These are phyloP conservation scores for Strix occidentalis DNA, from an alignment of 2,797 vertebrate species.

Conservation along the genomic window DNA sequence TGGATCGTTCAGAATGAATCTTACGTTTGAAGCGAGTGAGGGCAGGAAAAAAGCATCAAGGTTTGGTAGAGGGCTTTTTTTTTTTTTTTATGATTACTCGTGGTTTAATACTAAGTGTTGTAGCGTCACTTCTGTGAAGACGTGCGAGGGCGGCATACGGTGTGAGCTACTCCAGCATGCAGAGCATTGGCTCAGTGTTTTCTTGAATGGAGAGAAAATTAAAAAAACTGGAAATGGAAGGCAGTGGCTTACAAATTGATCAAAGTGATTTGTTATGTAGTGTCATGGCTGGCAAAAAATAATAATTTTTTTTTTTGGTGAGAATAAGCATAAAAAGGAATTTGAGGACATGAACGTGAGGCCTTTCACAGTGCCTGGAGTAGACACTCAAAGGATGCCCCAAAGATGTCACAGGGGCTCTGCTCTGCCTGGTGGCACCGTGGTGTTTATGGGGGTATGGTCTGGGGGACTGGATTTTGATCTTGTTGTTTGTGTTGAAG, in stretches of 20 bases:
- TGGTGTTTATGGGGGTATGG: not conserved
- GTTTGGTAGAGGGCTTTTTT: not conserved
- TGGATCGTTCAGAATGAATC: not conserved
- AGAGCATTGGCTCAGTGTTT: accelerated
- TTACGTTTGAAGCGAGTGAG: not conserved
- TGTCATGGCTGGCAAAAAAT: not conserved
- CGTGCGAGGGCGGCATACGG: accelerated
- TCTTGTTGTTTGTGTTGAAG: not conserved
- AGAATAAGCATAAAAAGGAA: not conserved
- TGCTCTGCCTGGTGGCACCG: not conserved
- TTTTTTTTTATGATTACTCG: not conserved
- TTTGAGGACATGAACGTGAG: accelerated
- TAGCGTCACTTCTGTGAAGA: accelerated
- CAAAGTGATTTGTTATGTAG: accelerated
- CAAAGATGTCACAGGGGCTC: not conserved
- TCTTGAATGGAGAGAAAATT: not conserved
- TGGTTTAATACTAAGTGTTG: not conserved
- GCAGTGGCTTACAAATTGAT: not conserved
- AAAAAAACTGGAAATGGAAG: not conserved
- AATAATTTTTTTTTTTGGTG: accelerated
- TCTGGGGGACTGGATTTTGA: not conserved
- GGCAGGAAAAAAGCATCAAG: not conserved
- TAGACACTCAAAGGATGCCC: accelerated
- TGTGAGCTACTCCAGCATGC: accelerated
- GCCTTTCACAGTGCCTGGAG: accelerated